Evolutionary conservation across 2,113 vertebrate genomes (phyloP).

Genomic region (Serinus canaria): DNA sequence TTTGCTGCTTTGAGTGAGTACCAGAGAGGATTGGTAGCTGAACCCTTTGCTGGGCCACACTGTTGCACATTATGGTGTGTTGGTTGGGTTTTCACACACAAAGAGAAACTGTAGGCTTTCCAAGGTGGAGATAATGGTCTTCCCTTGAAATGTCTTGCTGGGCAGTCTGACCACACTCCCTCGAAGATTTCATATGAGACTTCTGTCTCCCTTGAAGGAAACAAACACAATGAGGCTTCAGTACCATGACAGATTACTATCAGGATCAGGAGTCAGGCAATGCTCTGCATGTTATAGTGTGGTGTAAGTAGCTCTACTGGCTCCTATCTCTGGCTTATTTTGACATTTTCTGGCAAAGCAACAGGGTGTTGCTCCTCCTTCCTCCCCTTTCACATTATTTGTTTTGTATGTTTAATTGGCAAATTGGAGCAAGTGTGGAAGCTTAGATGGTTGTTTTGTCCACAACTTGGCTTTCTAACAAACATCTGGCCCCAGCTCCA

Average conservation of each 20-base stretch:
- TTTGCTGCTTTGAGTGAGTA: neutral
- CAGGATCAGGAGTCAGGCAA: conserved; percentile 7
- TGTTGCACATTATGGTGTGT: neutral
- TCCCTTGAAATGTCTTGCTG: neutral
- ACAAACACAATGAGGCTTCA: neutral
- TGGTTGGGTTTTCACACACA: neutral
- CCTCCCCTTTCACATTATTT: neutral
- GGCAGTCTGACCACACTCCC: neutral
- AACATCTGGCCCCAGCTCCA: conserved; percentile 8
- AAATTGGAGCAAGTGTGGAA: conserved; percentile 30
- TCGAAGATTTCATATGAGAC: neutral
- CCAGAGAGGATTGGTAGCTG: neutral
- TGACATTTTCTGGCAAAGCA: conserved; percentile 33
- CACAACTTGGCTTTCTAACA: neutral
- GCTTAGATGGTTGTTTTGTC: conserved; percentile 16
- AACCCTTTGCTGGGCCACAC: neutral
- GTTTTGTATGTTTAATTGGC: conserved; percentile 12
- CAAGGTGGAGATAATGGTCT: neutral
- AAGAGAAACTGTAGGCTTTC: neutral
- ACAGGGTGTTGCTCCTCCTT: neutral
- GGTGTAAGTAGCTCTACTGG: conserved; percentile 2
- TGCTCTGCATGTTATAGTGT: neutral
- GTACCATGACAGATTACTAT: neutral
- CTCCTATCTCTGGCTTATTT: neutral
- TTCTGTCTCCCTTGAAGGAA: conserved; percentile 20